These are phyloP conservation scores for Limnephilus marmoratus DNA, from an alignment of 2,888 invertebrate species.

Conservation along the genomic window DNA sequence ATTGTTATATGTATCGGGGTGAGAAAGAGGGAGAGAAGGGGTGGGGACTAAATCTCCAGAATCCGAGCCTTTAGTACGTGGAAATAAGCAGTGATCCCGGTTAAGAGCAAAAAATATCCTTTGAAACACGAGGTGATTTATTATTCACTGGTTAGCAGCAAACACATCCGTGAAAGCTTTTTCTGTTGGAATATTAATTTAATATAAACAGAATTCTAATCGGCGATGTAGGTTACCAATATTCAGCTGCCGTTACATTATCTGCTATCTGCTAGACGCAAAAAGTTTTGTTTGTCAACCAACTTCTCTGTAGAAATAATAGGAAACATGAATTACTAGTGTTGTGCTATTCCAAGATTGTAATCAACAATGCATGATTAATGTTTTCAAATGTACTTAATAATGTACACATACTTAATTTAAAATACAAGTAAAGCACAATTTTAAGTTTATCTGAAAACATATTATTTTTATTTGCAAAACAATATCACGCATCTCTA, in stretches of 20 bases:
- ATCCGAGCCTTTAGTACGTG: constrained; percentile 2
- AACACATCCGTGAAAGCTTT: constrained; percentile 18
- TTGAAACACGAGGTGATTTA: constrained; percentile 16
- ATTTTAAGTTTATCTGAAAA: too few relatives aligned
- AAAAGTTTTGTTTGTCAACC: neutral
- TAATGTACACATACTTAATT: too few relatives aligned
- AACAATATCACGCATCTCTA: too few relatives aligned
- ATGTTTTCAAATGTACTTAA: neutral
- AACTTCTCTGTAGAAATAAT: neutral
- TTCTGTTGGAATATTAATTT: neutral
- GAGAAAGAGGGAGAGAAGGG: neutral
- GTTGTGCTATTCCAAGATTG: neutral
- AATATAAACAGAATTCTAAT: neutral
- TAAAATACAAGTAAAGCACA: too few relatives aligned
- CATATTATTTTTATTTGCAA: too few relatives aligned
- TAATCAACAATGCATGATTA: neutral
- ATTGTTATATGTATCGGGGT: neutral
- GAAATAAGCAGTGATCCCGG: constrained; percentile 19
- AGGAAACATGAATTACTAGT: neutral
- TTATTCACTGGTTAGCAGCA: neutral
- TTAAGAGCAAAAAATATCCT: constrained; percentile 13
- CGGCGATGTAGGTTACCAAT: neutral
- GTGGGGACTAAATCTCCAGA: neutral
- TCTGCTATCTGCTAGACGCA: neutral
- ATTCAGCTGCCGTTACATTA: neutral